phyloP scores from a whole-genome alignment of 2,888 invertebrate genomes.

The Lasioglossum malachurum region DNA sequence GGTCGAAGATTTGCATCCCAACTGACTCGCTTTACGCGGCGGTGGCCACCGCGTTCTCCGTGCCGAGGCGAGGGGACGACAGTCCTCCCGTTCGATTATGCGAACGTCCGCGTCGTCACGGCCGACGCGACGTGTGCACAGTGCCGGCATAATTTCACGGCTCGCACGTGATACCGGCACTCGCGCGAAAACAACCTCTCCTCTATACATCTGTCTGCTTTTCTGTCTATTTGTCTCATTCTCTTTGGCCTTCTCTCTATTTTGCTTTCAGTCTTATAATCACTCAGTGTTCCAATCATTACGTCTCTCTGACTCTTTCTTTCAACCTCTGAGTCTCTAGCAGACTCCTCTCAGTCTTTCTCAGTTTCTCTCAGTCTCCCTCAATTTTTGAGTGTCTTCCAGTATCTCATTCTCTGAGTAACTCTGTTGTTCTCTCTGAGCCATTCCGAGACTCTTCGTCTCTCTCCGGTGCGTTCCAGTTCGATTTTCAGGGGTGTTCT shows the following conservation, averaged over 20 bases:
- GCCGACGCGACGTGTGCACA: slow-evolving; percentile 70
- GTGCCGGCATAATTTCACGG: slow-evolving; percentile 80
- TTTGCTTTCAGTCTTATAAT: not conserved
- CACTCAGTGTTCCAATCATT: too few species aligned
- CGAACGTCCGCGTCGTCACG: slow-evolving; percentile 77
- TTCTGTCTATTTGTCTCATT: not conserved
- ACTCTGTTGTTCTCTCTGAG: too few species aligned
- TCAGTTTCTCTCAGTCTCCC: too few species aligned
- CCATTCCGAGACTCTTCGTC: not conserved
- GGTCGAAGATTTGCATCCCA: slow-evolving; percentile 79
- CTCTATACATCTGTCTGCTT: not conserved
- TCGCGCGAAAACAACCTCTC: slow-evolving; percentile 29
- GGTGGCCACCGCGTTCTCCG: slow-evolving; percentile 28
- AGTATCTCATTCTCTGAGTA: too few species aligned
- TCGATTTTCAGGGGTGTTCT: not conserved
- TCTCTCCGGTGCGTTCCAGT: not conserved
- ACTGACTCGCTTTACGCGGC: slow-evolving; percentile 74
- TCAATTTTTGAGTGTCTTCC: too few species aligned
- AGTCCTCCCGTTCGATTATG: slow-evolving; percentile 75
- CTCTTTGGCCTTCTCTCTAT: not conserved
- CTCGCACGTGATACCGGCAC: slow-evolving; percentile 70
- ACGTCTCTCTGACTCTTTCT: not conserved
- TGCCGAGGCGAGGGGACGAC: slow-evolving; percentile 35
- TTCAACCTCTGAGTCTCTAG: too few species aligned
- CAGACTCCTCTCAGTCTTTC: too few species aligned